These are phyloP conservation scores for Bucco capensis DNA, from an alignment of 2,113 vertebrate genomes.

Conservation along the genomic window DNA sequence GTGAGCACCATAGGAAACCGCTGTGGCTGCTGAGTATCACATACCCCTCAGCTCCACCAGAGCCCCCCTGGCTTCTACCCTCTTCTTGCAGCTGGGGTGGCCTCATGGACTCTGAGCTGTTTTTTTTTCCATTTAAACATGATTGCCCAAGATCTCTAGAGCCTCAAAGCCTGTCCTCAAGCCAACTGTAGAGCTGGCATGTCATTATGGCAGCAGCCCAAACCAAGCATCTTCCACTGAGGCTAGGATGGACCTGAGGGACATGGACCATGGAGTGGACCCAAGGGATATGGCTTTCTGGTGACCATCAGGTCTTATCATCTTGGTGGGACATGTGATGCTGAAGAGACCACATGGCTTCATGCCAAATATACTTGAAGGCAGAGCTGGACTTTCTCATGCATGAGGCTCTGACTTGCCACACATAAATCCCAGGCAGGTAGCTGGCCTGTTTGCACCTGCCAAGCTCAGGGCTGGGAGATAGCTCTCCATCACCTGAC, in stretches of 20 bases:
- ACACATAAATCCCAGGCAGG: not conserved
- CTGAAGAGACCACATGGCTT: not conserved
- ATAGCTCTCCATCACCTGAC: fast-evolving
- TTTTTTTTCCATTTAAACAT: fast-evolving
- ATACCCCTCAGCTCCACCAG: too few relatives aligned
- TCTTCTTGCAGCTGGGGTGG: fast-evolving
- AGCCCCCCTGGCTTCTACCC: fast-evolving
- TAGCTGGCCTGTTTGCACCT: not conserved
- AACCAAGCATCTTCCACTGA: not conserved
- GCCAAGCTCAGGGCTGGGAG: fast-evolving
- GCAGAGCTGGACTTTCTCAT: not conserved
- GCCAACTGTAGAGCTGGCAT: not conserved
- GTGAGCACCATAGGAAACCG: not conserved
- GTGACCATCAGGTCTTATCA: not conserved
- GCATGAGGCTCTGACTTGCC: not conserved
- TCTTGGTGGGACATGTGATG: not conserved
- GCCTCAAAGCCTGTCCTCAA: not conserved
- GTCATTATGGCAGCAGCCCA: not conserved
- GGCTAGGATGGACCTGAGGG: not conserved
- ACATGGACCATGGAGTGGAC: not conserved
- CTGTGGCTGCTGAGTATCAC: not conserved
- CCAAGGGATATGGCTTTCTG: not conserved
- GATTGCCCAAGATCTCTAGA: not conserved
- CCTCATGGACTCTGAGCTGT: not conserved
- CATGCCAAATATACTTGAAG: conserved; percentile 12